Evolutionary conservation across 2,113 vertebrate species (phyloP), one percentile per base, ranked within the genome.

Genomic region (Nannospalax galili): DNA sequence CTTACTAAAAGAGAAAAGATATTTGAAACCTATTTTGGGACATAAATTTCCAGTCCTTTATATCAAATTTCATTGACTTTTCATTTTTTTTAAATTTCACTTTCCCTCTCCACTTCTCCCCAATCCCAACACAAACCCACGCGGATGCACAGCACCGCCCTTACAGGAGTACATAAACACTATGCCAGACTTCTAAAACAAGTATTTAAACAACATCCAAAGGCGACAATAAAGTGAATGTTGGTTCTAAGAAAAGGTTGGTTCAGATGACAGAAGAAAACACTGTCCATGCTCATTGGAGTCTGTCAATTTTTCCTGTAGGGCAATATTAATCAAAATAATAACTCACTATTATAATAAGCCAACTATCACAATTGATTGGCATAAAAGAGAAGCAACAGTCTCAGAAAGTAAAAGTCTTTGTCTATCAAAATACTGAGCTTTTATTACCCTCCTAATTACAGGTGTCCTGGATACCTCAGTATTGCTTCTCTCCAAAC

Each of bases 331-430:
- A 90, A 52, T 42, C 75, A 89, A 92, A 72, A 94, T 15, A 35
- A 10, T 56, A 93, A 94, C 82, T n/a, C 64, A 85, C 45, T 69
- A 85, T 85, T 12, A 85, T 24, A 93, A 62, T 67, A 96, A 94
- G 5, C 7, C 48, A 75, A 7, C 80, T 96, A 78, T 97, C 42
- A 80, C 6, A 96, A 64, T 58, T 93, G 80, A 92, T 69, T 37
- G 84, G 81, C 81, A 88, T 26, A 65, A 95, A 93, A 91, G 26
- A 87, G 37, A 95, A 96, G 84, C n/a, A 89, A 87, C 92, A 88
- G 9, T 2, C 26, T 84, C 65, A 40, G 60, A 73, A 96, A 90
- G 17, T 81, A 60, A 91, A 90, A 64, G 32, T 77, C 45, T 91
- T 92, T 92, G 40, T 60, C 58, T 90, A 84, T 85, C 11, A 75